These are phyloP conservation scores for Ptychodera flava DNA, from an alignment of 35 echinoderm and acorn worm species.

Conservation along the genomic window DNA sequence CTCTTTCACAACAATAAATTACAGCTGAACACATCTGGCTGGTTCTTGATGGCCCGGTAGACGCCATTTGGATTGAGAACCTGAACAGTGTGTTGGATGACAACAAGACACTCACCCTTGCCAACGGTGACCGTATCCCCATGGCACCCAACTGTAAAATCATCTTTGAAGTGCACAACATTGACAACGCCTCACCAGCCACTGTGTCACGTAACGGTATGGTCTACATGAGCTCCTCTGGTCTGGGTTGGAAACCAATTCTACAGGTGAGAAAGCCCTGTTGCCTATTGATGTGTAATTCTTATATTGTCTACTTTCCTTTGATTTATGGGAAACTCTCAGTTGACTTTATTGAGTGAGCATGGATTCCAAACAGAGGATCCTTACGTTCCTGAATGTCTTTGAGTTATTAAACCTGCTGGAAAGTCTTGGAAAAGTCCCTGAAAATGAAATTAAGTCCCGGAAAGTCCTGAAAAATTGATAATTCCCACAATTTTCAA, in stretches of 20 bases:
- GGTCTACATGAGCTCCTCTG: constrained; percentile 98
- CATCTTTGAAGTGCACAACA: constrained; percentile 96
- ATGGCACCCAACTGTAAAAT: constrained; percentile 98
- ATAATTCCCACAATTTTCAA: no score
- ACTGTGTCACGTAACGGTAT: constrained; percentile 89
- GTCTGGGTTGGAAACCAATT: constrained; percentile 82
- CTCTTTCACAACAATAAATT: no score
- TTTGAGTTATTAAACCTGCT: no score
- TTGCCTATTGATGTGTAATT: no score
- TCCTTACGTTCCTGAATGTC: no score
- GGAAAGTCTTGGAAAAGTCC: no score
- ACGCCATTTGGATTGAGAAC: constrained; percentile 98
- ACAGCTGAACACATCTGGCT: constrained; percentile 92
- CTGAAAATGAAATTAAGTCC: no score
- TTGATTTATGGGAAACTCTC: no score
- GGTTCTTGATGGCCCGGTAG: constrained; percentile 90
- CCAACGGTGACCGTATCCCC: constrained; percentile 94
- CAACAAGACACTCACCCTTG: constrained; percentile 94
- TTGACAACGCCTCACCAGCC: constrained; percentile 93
- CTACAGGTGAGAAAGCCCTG: constrained; percentile 57
- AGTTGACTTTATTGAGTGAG: no score
- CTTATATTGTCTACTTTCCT: no score
- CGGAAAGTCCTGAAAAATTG: no score
- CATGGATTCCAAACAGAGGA: no score
- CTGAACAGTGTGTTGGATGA: constrained; percentile 95